phyloP scores from a whole-genome alignment of 2,113 vertebrate species.

The Cephalopterus ornatus region DNA sequence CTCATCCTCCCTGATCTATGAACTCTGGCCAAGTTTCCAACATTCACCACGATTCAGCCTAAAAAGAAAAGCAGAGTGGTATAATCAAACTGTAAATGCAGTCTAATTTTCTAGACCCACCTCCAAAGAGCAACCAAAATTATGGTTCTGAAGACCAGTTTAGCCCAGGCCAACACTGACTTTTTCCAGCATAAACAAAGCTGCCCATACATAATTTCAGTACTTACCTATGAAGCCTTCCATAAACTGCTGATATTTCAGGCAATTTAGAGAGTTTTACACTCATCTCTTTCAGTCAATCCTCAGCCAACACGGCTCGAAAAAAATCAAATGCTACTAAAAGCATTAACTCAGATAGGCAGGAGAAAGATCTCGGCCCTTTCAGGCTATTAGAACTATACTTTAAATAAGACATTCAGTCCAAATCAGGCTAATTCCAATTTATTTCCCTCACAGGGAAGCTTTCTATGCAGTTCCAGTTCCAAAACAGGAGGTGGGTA shows the following conservation, averaged over 20 bases:
- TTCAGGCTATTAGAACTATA: not conserved
- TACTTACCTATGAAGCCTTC: not conserved
- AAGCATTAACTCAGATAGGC: not conserved
- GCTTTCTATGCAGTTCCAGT: not conserved
- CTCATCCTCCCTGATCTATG: not conserved
- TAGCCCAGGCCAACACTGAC: not conserved
- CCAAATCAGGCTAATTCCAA: not conserved
- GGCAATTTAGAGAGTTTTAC: not conserved
- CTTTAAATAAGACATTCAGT: not conserved
- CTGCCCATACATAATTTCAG: not conserved
- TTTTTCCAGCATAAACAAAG: not conserved
- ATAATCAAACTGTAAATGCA: not conserved
- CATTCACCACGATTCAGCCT: not conserved
- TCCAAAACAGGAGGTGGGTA: not conserved
- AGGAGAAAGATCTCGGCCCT: not conserved
- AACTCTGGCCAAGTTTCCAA: not conserved
- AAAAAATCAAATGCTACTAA: not conserved
- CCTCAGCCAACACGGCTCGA: not conserved
- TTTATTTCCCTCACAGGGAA: not conserved
- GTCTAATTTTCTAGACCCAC: not conserved
- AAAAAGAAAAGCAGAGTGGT: not conserved
- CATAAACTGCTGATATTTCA: not conserved
- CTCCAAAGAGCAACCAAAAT: constrained; percentile 8
- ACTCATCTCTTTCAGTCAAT: not conserved
- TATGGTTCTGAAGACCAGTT: not conserved